Evolutionary conservation across 2,797 vertebrate species (phyloP).

Genomic region (Zenarchopterus dispar): DNA sequence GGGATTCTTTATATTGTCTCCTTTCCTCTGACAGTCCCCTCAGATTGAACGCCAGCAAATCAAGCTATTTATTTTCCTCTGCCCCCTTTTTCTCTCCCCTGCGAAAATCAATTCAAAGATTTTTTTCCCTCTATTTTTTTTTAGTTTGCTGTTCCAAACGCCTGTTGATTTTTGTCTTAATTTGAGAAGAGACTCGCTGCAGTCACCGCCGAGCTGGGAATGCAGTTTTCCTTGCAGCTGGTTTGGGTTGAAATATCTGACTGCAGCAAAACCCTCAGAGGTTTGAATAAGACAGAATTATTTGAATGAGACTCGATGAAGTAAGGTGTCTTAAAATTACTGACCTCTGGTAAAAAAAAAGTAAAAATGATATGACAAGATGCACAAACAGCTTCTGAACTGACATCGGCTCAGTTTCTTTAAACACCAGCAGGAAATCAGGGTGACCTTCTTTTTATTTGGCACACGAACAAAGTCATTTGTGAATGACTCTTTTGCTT

Average conservation of each 20-base stretch:
- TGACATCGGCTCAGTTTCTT: constrained; percentile 50
- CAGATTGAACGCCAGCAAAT: constrained; percentile 78
- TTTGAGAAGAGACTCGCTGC: constrained; percentile 37
- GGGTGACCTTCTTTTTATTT: constrained; percentile 79
- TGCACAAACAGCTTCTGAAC: constrained; percentile 17
- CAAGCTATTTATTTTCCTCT: constrained; percentile 71
- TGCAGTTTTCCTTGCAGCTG: constrained; percentile 21
- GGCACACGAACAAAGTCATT: constrained; percentile 77
- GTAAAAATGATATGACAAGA: constrained; percentile 3
- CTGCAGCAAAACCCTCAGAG: constrained; percentile 7
- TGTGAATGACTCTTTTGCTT: constrained; percentile 73
- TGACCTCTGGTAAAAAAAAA: neutral
- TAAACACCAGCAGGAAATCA: constrained; percentile 55
- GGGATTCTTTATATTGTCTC: constrained; percentile 75
- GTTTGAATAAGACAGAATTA: neutral
- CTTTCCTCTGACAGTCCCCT: constrained; percentile 73
- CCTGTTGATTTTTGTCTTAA: constrained; percentile 65
- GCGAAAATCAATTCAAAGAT: constrained; percentile 80
- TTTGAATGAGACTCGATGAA: neutral
- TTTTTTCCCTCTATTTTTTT: constrained; percentile 34
- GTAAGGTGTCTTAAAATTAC: constrained; percentile 4
- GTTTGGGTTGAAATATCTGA: constrained; percentile 7
- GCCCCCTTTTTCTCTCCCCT: constrained; percentile 51
- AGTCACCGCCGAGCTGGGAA: constrained; percentile 31
- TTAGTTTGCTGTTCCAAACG: constrained; percentile 57